Conservation (phyloP, 2,888 invertebrate species). For the Lysandra coridon region DNA sequence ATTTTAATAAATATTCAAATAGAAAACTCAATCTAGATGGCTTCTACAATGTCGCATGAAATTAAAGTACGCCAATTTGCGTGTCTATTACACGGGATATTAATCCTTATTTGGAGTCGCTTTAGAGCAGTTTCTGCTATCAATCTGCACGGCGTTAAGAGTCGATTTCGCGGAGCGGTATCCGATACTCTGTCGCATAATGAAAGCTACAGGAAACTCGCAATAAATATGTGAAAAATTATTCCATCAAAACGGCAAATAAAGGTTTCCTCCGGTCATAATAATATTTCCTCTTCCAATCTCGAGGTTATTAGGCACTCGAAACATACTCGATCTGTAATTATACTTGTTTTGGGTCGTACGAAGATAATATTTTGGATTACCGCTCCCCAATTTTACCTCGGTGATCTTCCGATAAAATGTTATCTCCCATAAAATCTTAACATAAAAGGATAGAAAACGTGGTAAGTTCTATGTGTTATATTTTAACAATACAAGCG, state of each 20-base stretch:
- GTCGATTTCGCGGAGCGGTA: neutral
- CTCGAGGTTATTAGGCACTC: conserved; percentile 41
- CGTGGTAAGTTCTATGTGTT: neutral
- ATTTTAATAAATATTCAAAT: conserved; percentile 30
- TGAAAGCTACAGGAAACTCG: conserved; percentile 19
- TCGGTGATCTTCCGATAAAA: conserved; percentile 39
- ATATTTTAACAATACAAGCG: neutral
- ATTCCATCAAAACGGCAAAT: conserved; percentile 38
- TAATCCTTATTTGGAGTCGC: neutral
- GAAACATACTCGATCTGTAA: conserved; percentile 44
- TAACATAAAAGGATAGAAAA: conserved; percentile 3
- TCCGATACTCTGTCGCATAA: conserved; percentile 18
- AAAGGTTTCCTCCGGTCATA: conserved; percentile 36
- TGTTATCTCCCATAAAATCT: conserved; percentile 34
- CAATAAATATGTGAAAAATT: conserved; percentile 35
- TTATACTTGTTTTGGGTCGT: conserved; percentile 44
- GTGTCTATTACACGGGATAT: neutral
- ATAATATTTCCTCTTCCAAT: conserved; percentile 41
- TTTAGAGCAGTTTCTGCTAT: conserved; percentile 9
- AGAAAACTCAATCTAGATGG: conserved; percentile 11
- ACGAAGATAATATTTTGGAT: conserved; percentile 43
- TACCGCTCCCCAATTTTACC: conserved; percentile 42
- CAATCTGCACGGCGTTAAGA: neutral
- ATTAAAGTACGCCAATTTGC: neutral
- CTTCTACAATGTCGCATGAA: conserved; percentile 14